These are phyloP conservation scores for Prosapia bicincta DNA, from an alignment of 2,888 invertebrate species.

Conservation along the genomic window DNA sequence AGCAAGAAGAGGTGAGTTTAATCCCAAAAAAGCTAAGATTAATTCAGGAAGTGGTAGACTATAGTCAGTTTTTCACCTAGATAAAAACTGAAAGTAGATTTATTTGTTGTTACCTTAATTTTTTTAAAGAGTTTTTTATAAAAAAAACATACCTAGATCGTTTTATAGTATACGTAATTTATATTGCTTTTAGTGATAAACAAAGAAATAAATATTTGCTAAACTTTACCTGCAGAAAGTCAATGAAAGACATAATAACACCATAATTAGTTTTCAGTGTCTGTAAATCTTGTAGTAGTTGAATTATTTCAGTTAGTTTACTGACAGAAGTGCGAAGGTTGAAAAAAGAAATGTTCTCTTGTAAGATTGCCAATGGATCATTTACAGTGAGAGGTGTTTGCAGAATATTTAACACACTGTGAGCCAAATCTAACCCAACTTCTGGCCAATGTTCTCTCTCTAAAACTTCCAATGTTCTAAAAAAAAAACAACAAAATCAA, in stretches of 20 bases:
- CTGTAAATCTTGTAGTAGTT: conserved; percentile 42
- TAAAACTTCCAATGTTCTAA: conserved; percentile 21
- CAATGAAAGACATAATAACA: conserved; percentile 7
- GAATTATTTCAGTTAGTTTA: conserved; percentile 40
- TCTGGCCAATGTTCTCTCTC: conserved; percentile 29
- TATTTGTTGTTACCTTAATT: no score
- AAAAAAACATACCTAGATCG: no score
- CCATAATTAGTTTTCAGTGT: conserved; percentile 9
- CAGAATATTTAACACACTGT: conserved; percentile 15
- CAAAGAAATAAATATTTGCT: no score
- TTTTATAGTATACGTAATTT: no score
- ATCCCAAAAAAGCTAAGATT: no score
- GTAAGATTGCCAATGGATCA: conserved; percentile 29
- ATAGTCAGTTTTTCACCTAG: no score
- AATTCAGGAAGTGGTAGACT: no score
- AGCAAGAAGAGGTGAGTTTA: no score
- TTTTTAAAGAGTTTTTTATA: no score
- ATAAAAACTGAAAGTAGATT: no score
- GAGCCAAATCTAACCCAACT: conserved; percentile 24
- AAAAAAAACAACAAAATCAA: not conserved
- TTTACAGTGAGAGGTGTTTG: conserved; percentile 7
- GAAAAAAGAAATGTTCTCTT: conserved; percentile 32
- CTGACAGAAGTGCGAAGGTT: conserved; percentile 41
- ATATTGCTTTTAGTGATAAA: no score
- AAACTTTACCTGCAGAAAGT: conserved; percentile 21